phyloP scores from a whole-genome alignment of 2,113 vertebrate species.

The Gorsachius goisagi region DNA sequence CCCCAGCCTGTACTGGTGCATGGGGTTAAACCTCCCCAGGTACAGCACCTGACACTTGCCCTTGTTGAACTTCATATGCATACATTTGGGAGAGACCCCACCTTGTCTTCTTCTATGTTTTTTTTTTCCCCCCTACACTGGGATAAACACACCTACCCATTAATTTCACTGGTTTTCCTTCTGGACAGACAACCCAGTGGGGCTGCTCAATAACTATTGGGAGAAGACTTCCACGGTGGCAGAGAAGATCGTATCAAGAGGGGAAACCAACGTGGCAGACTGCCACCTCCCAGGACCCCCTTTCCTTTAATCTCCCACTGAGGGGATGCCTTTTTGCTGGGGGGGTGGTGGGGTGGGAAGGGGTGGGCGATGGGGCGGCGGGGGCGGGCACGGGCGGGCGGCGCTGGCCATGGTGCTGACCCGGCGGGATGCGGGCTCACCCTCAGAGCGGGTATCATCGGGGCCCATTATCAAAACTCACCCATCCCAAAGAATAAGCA shows the following conservation, averaged over 20 bases:
- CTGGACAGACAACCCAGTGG: neutral
- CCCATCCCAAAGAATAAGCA: neutral
- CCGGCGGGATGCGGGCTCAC: fast-evolving
- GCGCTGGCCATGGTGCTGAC: constrained; percentile 41
- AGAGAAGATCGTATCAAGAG: neutral
- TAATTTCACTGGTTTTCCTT: neutral
- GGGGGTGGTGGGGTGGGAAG: neutral
- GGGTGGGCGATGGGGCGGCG: fast-evolving
- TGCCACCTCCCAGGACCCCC: fast-evolving
- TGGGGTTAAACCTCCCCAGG: too few relatives aligned
- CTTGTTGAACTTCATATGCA: too few relatives aligned
- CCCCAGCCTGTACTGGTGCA: too few relatives aligned
- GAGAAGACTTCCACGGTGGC: neutral
- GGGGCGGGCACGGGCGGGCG: too few relatives aligned
- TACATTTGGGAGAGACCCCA: neutral
- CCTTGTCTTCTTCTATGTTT: neutral
- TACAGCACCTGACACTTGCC: too few relatives aligned
- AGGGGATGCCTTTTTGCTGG: neutral
- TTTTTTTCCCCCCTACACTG: too few relatives aligned
- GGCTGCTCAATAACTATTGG: neutral
- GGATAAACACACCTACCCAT: neutral
- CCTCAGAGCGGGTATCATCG: fast-evolving
- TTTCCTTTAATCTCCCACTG: too few relatives aligned
- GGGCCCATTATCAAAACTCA: neutral
- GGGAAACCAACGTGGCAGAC: fast-evolving